phyloP scores from a whole-genome alignment of 2,888 invertebrate genomes.

The Drosophila percnosoma region DNA sequence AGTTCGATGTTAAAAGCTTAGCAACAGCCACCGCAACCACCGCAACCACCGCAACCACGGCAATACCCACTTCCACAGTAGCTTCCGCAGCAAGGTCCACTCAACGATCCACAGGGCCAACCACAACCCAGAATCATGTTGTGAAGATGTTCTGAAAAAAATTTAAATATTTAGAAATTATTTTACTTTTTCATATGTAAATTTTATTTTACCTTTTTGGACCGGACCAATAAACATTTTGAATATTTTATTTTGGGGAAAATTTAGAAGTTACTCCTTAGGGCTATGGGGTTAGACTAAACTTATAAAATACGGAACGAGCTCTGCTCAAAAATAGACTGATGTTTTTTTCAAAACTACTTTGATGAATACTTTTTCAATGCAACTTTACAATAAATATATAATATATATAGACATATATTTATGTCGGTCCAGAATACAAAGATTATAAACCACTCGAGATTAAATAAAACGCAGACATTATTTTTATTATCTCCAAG shows the following conservation, averaged over 20 bases:
- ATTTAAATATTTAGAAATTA: background rate
- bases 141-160: background rate
- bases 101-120: slow-evolving; percentile 55
- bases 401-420: background rate
- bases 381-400: background rate
- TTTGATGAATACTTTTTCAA: background rate
- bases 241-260: background rate
- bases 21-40: background rate
- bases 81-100: slow-evolving; percentile 53
- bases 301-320: background rate
- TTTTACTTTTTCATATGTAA: background rate
- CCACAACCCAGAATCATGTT: slow-evolving; percentile 56
- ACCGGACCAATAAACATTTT: slow-evolving; percentile 41
- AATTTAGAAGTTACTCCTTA: slow-evolving; percentile 23
- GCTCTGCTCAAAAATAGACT: background rate
- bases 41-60: slow-evolving; percentile 1
- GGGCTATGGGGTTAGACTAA: slow-evolving; percentile 2
- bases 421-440: background rate
- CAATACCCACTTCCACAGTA: slow-evolving; percentile 19
- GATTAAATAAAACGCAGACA: background rate
- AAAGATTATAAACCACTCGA: background rate
- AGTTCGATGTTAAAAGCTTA: background rate
- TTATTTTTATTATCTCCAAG: background rate
- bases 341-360: background rate
- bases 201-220: slow-evolving; percentile 1